Evolutionary conservation across 2,113 vertebrate genomes (phyloP).

Genomic region (Pavo muticus): DNA sequence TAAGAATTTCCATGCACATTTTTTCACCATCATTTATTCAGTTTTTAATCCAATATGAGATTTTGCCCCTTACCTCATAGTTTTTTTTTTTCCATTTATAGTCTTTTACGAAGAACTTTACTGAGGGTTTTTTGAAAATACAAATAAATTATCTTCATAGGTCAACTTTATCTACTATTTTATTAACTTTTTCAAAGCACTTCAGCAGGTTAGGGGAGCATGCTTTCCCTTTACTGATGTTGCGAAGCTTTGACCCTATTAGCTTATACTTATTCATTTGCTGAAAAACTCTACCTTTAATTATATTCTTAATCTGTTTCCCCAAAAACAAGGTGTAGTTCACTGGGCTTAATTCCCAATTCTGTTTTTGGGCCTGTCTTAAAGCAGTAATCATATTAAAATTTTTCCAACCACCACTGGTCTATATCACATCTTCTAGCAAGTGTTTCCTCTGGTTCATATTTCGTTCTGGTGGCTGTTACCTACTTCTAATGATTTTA

Average conservation of each 20-base stretch:
- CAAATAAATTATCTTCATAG: constrained; percentile 12
- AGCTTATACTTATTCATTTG: neutral
- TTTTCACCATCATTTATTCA: constrained; percentile 11
- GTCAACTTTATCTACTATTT: constrained; percentile 38
- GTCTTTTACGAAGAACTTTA: neutral
- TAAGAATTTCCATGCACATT: neutral
- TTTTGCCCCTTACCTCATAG: constrained; percentile 5
- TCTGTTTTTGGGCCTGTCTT: neutral
- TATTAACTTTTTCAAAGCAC: constrained; percentile 52
- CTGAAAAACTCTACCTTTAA: constrained; percentile 15
- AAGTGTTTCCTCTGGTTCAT: neutral
- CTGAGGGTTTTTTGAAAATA: neutral
- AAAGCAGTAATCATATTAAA: neutral
- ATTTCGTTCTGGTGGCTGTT: neutral
- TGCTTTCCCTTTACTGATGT: neutral
- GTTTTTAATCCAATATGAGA: neutral
- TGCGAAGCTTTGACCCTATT: constrained; percentile 2
- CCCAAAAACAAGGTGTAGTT: constrained; percentile 11
- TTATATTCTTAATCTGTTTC: constrained; percentile 30
- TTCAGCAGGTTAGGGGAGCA: neutral
- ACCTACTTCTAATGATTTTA: neutral
- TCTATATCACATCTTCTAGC: neutral
- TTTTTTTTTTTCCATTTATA: neutral
- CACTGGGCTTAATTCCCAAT: neutral
- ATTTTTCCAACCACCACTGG: neutral